Conservation (phyloP, 1,140 invertebrate genomes). For the Cephus cinctus region DNA sequence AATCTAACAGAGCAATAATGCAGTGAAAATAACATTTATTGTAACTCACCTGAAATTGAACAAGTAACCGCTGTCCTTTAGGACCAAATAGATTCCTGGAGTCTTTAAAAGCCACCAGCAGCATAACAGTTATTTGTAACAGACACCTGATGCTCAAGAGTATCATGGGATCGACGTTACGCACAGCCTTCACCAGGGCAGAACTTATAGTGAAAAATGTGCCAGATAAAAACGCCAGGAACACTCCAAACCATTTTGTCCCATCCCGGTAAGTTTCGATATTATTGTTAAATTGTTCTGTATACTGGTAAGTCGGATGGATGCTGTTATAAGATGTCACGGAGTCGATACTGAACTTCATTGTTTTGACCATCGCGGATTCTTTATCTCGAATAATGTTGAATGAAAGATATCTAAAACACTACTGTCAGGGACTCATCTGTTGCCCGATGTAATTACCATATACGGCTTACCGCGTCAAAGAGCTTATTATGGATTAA, state of each 20-base stretch:
- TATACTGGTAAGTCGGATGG: slow-evolving; percentile 44
- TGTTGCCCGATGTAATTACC: slow-evolving; percentile 28
- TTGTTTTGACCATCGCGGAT: slow-evolving; percentile 16
- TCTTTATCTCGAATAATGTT: not conserved
- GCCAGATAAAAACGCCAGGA: slow-evolving; percentile 55
- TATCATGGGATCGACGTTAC: slow-evolving; percentile 56
- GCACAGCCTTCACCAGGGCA: slow-evolving; percentile 53
- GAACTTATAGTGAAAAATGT: slow-evolving; percentile 57
- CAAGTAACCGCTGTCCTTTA: slow-evolving; percentile 45
- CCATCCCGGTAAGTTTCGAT: slow-evolving; percentile 42
- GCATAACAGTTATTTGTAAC: slow-evolving; percentile 51
- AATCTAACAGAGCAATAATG: no score
- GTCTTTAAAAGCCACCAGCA: slow-evolving; percentile 35
- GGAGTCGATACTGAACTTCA: slow-evolving; percentile 46
- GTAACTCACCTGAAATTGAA: slow-evolving; percentile 53
- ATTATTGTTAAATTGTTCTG: slow-evolving; percentile 48
- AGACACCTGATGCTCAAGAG: slow-evolving; percentile 49
- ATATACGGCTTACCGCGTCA: slow-evolving; percentile 28
- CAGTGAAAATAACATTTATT: no score
- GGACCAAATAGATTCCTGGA: slow-evolving; percentile 49
- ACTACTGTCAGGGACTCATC: slow-evolving; percentile 17
- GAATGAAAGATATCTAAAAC: slow-evolving; percentile 1
- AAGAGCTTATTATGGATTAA: slow-evolving; percentile 32
- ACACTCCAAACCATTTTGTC: slow-evolving; percentile 53
- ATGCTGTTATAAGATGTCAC: slow-evolving; percentile 49